Conservation (phyloP, 2,888 invertebrate species). For the Resseliella maxima region DNA sequence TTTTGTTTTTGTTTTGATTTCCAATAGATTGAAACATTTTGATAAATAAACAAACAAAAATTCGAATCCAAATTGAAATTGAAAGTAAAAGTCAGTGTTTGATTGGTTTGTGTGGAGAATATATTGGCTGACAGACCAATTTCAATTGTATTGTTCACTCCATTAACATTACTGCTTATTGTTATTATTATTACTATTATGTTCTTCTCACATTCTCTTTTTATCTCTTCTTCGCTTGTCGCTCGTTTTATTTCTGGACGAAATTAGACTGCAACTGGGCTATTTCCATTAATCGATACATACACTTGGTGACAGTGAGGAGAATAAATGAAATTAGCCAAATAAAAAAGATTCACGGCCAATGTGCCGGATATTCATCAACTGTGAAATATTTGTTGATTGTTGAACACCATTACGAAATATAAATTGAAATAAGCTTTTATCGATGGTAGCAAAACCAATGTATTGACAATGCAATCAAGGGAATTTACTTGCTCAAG, state of each 20-base stretch:
- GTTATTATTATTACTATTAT: too few species aligned
- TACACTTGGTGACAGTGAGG: background rate
- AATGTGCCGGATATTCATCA: conserved; percentile 1
- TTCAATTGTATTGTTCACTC: background rate
- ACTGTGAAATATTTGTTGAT: background rate
- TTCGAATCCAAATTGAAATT: too few species aligned
- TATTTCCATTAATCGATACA: background rate
- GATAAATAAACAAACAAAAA: too few species aligned
- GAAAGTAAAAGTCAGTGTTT: background rate
- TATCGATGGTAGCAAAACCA: background rate
- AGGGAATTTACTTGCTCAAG: too few species aligned
- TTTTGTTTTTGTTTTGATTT: too few species aligned
- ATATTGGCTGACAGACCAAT: background rate
- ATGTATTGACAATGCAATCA: background rate
- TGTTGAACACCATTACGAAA: background rate
- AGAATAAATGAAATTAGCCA: background rate
- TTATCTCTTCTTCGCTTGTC: background rate
- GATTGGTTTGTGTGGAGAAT: background rate
- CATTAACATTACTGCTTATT: background rate
- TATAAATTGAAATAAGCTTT: background rate
- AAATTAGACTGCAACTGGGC: conserved; percentile 11
- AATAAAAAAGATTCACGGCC: conserved; percentile 7
- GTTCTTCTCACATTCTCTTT: too few species aligned
- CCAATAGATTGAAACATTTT: too few species aligned
- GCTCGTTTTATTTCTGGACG: background rate